Base-by-base conservation (phyloP, 23 tunicate species). In the Diplosoma virens region DNA sequence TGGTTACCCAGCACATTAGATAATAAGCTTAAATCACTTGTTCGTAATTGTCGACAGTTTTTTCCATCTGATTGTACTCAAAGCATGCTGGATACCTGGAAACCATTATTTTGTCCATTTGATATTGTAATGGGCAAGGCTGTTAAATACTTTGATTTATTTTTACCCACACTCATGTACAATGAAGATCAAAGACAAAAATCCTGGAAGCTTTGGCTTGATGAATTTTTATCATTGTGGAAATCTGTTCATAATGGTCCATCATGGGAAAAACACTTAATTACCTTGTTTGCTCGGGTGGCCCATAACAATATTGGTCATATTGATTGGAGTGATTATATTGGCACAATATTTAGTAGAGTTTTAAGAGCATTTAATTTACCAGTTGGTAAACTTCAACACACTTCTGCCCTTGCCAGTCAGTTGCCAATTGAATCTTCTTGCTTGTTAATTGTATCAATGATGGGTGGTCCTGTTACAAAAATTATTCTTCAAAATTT, bases 341-440 rank as follows among this genome's bases (percentile, higher is more conserved):
- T 81, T 36, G 36, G 69, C 36, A 64, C 72, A 20, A 28, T 92
- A 41, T 79, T 85, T 60, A 85, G 81, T 1, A 66, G 97, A 2
- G 34, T 81, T 32, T 70, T 85, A 0, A 72, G 97, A 1, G 68
- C 76, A 28, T 70, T 92, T 47, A 81, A 77, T 7, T 71, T 92
- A 25, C 97, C 97, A 35, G 97, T 92, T 29, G 97, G 97, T 30
- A 92, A 92, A 34, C 66, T 81, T 0, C 85, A 80, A 30, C 86
- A 71, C 46, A 85, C 86, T 0, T 29, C 92, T 16, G 80, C 79
- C 20, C 66, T 85, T 3, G 48, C 92, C 4, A 55, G 61, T 26
- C 63, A 68, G 25, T 27, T 81, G 47, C 92, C 83, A 11, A 35
- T 79, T 17, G 97, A 92, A 17, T 30, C 97, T 18, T 11, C 58